Evolutionary conservation across 1,140 invertebrate genomes (phyloP).

Genomic region (Mylabris phalerata): DNA sequence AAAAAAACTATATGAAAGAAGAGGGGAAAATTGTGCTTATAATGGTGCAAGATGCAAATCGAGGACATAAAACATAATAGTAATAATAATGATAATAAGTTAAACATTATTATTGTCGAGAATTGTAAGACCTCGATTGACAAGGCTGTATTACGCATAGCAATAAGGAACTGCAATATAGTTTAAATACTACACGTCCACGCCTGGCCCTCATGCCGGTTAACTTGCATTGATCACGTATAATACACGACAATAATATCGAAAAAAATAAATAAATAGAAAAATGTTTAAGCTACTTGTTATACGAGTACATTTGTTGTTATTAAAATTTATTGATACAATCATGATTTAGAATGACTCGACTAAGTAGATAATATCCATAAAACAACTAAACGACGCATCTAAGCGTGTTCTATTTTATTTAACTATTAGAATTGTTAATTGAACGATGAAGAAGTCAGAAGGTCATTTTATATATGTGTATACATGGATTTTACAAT

Average conservation of each 20-base stretch:
- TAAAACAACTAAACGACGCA: too few relatives aligned
- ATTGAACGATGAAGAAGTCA: too few relatives aligned
- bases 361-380: too few relatives aligned
- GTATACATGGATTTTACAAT: too few relatives aligned
- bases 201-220: constrained; percentile 20
- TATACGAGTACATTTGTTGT: constrained; percentile 4
- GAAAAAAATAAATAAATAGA: constrained; percentile 14
- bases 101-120: constrained; percentile 21
- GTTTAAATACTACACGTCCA: constrained; percentile 7
- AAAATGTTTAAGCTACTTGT: constrained; percentile 4
- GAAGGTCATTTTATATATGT: too few relatives aligned
- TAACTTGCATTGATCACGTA: constrained; percentile 11
- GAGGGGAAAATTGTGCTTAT: too few relatives aligned
- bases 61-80: constrained; percentile 32
- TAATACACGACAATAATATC: constrained; percentile 6
- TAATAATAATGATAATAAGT: constrained; percentile 5
- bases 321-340: constrained; percentile 3
- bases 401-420: too few relatives aligned
- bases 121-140: constrained; percentile 28
- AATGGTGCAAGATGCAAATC: constrained; percentile 24
- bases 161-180: constrained; percentile 31
- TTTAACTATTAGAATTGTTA: too few relatives aligned
- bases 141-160: constrained; percentile 34
- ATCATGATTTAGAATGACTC: too few relatives aligned
- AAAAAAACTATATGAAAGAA: too few relatives aligned